Conservation (phyloP, 2,113 vertebrate species). For the Romanogobio albipinnatus region DNA sequence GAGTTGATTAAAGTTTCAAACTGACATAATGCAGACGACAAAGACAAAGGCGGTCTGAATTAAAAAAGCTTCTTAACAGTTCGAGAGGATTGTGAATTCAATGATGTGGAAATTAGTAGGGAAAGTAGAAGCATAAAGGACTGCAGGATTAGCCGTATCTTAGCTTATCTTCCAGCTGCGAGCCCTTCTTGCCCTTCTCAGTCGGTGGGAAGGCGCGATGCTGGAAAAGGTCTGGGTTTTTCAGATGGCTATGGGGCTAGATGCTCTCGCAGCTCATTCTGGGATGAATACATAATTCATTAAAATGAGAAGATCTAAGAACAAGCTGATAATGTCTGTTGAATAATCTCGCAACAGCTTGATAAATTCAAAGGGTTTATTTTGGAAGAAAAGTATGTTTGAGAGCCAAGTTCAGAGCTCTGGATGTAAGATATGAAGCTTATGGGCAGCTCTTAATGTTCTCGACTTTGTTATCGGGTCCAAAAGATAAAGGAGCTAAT, state of each 20-base stretch:
- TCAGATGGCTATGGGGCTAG: neutral
- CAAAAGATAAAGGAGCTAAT: slow-evolving; percentile 2
- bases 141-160: neutral
- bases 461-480: neutral
- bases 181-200: slow-evolving; percentile 2
- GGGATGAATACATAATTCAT: slow-evolving; percentile 29
- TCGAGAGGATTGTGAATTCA: neutral
- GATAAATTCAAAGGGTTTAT: slow-evolving; percentile 35
- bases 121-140: slow-evolving; percentile 17
- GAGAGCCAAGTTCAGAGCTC: slow-evolving; percentile 8
- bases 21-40: slow-evolving; percentile 1
- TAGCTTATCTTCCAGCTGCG: slow-evolving; percentile 23
- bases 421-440: neutral
- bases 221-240: neutral
- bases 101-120: slow-evolving; percentile 25
- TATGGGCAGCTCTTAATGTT: neutral
- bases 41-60: slow-evolving; percentile 12
- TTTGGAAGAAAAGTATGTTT: slow-evolving; percentile 7
- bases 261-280: neutral
- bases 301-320: slow-evolving; percentile 20
- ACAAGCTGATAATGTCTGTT: slow-evolving; percentile 24
- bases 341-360: slow-evolving; percentile 24
- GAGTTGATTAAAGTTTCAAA: slow-evolving; percentile 17
- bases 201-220: neutral
- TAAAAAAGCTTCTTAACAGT: slow-evolving; percentile 13